Conservation (phyloP, 2,888 invertebrate species). For the Mylabris sibirica region DNA sequence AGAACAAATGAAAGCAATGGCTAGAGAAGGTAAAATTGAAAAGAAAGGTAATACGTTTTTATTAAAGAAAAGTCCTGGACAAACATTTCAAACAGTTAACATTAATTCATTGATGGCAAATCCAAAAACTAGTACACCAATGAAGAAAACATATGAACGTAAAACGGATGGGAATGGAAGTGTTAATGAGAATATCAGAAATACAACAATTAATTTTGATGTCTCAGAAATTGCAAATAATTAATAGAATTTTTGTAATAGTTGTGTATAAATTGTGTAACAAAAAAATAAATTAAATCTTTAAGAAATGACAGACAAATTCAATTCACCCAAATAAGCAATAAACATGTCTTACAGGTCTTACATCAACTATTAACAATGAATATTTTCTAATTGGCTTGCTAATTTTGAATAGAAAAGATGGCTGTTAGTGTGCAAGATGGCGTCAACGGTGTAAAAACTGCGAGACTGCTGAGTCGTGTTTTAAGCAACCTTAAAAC, state of each 20-base stretch:
- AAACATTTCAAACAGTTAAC: constrained; percentile 24
- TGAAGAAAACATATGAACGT: constrained; percentile 22
- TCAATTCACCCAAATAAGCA: too few species aligned
- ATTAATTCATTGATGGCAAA: constrained; percentile 19
- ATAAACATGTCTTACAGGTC: too few species aligned
- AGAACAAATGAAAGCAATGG: constrained; percentile 72
- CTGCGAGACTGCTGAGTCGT: too few species aligned
- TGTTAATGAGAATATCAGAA: neutral
- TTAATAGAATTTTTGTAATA: neutral
- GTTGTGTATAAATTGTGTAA: too few species aligned
- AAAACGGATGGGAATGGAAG: neutral
- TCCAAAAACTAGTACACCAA: constrained; percentile 16
- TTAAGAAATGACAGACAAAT: too few species aligned
- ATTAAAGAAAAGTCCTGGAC: constrained; percentile 22
- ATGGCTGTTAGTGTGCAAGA: too few species aligned
- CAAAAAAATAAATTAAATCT: too few species aligned
- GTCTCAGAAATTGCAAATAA: constrained; percentile 5
- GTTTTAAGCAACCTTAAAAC: too few species aligned
- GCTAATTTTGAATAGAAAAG: too few species aligned
- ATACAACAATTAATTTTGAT: constrained; percentile 5
- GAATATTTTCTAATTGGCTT: too few species aligned
- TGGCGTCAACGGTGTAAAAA: too few species aligned
- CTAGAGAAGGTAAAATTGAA: constrained; percentile 71
- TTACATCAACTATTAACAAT: too few species aligned
- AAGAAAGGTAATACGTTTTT: constrained; percentile 62